Evolutionary conservation across 2,888 invertebrate genomes (phyloP).

Genomic region (Helicoverpa assulta): DNA sequence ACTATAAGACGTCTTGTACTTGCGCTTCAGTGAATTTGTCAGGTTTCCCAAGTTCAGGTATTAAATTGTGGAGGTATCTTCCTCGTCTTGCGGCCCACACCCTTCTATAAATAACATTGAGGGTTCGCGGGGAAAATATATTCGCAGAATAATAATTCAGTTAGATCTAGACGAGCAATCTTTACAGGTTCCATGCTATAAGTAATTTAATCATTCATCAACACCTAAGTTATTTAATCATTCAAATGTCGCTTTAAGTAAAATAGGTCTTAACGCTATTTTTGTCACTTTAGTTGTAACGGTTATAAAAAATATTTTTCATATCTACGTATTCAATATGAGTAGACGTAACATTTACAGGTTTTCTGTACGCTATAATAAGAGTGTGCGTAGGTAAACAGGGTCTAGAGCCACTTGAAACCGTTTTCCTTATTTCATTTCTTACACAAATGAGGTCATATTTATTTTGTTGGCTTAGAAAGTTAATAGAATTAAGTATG

Average conservation of each 20-base stretch:
- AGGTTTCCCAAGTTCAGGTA: slow-evolving; percentile 43
- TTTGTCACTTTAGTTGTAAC: no score
- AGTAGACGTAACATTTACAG: slow-evolving; percentile 1
- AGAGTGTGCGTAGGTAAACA: background rate
- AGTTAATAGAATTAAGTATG: background rate
- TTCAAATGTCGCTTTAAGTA: no score
- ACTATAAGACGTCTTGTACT: slow-evolving; percentile 16
- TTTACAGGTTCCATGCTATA: background rate
- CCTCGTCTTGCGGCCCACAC: slow-evolving; percentile 36
- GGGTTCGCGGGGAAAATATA: slow-evolving; percentile 41
- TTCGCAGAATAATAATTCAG: slow-evolving; percentile 31
- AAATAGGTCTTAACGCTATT: no score
- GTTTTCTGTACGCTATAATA: background rate
- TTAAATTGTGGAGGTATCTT: slow-evolving; percentile 30
- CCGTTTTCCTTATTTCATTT: slow-evolving; percentile 5
- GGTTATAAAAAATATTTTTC: no score
- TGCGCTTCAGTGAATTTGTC: slow-evolving; percentile 39
- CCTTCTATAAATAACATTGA: slow-evolving; percentile 51
- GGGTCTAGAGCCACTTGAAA: slow-evolving; percentile 1
- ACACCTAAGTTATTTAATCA: no score
- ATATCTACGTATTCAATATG: no score
- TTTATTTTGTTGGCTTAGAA: slow-evolving; percentile 14
- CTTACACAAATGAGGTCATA: slow-evolving; percentile 11
- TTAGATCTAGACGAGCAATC: slow-evolving; percentile 20
- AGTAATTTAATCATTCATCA: no score